Evolutionary conservation across 2,113 vertebrate species (phyloP), one percentile per base, ranked within the genome.

Genomic region (Synodontis membranacea): DNA sequence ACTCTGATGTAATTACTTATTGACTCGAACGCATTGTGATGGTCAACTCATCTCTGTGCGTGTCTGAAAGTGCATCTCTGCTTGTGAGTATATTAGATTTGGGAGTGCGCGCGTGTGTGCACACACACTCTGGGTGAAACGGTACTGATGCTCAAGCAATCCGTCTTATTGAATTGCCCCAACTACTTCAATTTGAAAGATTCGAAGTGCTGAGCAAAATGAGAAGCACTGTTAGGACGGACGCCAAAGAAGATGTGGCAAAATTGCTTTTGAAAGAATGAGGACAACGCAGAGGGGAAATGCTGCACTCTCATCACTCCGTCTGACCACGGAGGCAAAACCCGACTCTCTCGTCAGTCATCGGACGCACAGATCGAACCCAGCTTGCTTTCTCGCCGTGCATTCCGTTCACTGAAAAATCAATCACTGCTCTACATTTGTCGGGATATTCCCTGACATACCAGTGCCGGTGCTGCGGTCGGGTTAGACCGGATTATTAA

Each of bases 121-220:
- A 89, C n/a, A n/a, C n/a, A n/a, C n/a, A n/a, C 93, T 92, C 93
- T 91, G 89, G 88, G 90, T 93, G 92, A 92, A 86, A n/a, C n/a
- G n/a, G n/a, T 15, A 17, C n/a, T 66, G n/a, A 54, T 28, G 56
- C 87, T 84, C 54, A 75, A 25, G 81, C 72, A 56, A 28, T 60
- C 37, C 34, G 56, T 58, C 39, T 17, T 34, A 19, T 8, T 34
- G 3, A 39, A 91, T 70, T 50, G 9, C 48, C 68, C 70, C 82
- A 88, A 86, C 89, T 89, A 92, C 88, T 88, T 90, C 75, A 90
- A 91, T 90, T 89, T 83, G 64, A 76, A 21, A 62, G 11, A 82
- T 60, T 39, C 44, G n/a, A 44, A 62, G 39, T 44, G 80, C 39
- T 28, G 34, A 44, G 34, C 28, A 79, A 74, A 74, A 25, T 44